Conservation (phyloP, 2,113 vertebrate species). For the Hippolais icterina region DNA sequence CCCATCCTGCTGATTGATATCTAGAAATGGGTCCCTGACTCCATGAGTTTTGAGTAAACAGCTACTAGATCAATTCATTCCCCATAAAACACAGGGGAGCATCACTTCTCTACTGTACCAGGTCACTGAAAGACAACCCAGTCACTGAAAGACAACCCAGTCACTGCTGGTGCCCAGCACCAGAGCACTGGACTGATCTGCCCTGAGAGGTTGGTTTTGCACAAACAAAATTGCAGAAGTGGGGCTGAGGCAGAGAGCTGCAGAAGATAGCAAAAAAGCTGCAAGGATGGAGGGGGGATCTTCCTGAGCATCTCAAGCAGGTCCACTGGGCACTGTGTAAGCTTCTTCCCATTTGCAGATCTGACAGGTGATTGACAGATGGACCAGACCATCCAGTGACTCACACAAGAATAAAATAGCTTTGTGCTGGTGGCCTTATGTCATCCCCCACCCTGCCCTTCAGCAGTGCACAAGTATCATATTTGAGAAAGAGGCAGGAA, state of each 20-base stretch:
- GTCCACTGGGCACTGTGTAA: neutral
- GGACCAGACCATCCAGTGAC: neutral
- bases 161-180: neutral
- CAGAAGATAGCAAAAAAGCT: neutral
- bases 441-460: neutral
- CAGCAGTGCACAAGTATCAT: neutral
- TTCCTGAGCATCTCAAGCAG: neutral
- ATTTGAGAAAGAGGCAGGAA: neutral
- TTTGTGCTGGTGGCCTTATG: neutral
- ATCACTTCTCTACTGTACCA: neutral
- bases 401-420: neutral
- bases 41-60: neutral
- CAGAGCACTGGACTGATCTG: neutral
- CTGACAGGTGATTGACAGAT: neutral
- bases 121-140: neutral
- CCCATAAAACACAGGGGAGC: neutral
- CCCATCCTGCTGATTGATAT: neutral
- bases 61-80: neutral
- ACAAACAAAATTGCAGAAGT: neutral
- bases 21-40: neutral
- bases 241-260: neutral
- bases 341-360: neutral
- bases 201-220: neutral
- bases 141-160: neutral
- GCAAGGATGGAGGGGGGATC: neutral